Conservation (phyloP, 2,797 vertebrate species). For the Pangasius larnaudii region DNA sequence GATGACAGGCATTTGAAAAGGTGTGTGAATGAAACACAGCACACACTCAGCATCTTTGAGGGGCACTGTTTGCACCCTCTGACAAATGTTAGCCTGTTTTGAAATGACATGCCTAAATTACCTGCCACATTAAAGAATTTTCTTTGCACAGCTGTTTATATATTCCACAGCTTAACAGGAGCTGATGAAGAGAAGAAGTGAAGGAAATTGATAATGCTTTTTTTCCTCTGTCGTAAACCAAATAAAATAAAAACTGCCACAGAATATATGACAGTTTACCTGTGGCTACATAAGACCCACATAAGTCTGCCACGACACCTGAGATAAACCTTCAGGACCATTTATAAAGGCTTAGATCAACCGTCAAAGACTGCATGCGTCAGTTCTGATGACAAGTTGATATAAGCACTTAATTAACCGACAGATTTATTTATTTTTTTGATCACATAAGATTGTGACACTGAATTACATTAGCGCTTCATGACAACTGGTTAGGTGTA, state of each 20-base stretch:
- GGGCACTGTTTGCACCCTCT: conserved; percentile 58
- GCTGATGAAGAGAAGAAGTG: conserved; percentile 47
- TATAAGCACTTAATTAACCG: background rate
- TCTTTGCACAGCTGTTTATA: conserved; percentile 39
- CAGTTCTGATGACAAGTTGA: background rate
- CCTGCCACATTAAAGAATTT: conserved; percentile 60
- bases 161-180: conserved; percentile 58
- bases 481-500: background rate
- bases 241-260: background rate
- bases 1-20: conserved; percentile 77
- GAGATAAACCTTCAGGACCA: background rate
- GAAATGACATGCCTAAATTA: conserved; percentile 77
- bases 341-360: background rate
- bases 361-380: background rate
- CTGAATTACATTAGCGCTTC: background rate
- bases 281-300: background rate
- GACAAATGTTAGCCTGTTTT: conserved; percentile 74
- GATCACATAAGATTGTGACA: background rate
- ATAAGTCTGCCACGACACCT: too few relatives aligned
- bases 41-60: conserved; percentile 68
- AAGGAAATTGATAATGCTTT: conserved; percentile 59
- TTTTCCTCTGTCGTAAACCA: background rate
- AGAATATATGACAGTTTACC: background rate
- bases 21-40: conserved; percentile 65
- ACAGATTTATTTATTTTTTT: background rate